A percentile compares a stretch with the other conserved stretches of the same genome.
phyloP scores from a whole-genome alignment of 2,888 invertebrate genomes.

The Synergus umbraculus region DNA sequence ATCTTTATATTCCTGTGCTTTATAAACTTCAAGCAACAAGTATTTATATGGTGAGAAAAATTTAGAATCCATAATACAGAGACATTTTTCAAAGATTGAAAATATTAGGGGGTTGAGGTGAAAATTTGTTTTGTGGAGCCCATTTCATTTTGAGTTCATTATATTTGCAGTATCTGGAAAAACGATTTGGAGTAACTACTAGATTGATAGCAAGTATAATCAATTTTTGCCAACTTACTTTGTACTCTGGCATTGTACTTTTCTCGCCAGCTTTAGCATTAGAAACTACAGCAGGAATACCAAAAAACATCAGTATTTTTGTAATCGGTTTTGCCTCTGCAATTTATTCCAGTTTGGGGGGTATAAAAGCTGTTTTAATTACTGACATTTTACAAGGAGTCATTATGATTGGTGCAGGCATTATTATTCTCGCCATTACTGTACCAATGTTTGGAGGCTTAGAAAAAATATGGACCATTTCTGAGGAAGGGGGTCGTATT shows the following conservation, averaged over 20 bases:
- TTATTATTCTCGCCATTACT: slow-evolving; percentile 87
- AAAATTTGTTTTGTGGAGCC: no score
- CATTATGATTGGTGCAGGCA: slow-evolving; percentile 91
- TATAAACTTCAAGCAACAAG: slow-evolving; percentile 76
- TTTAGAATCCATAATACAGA: slow-evolving; percentile 35
- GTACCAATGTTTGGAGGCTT: slow-evolving; percentile 85
- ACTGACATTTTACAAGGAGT: slow-evolving; percentile 92
- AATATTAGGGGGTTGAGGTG: no score
- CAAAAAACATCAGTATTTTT: slow-evolving; percentile 85
- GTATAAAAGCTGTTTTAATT: slow-evolving; percentile 93
- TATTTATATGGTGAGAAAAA: slow-evolving; percentile 78
- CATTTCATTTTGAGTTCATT: no score
- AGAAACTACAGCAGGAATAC: slow-evolving; percentile 89
- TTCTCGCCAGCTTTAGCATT: slow-evolving; percentile 96
- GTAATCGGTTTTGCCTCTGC: slow-evolving; percentile 88
- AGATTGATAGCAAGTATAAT: slow-evolving; percentile 89
- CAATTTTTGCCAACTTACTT: slow-evolving; percentile 92
- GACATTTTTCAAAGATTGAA: no score
- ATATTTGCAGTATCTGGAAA: slow-evolving; percentile 86
- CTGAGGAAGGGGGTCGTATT: slow-evolving; percentile 84
- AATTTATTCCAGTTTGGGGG: slow-evolving; percentile 92
- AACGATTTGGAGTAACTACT: slow-evolving; percentile 88
- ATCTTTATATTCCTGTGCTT: neutral
- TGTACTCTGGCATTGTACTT: slow-evolving; percentile 94
- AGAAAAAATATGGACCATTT: slow-evolving; percentile 84